Percentiles rank a stretch among this genome's conserved stretches.
Evolutionary conservation across 2,888 invertebrate species (phyloP).

Genomic region (Uloborus plumipes): DNA sequence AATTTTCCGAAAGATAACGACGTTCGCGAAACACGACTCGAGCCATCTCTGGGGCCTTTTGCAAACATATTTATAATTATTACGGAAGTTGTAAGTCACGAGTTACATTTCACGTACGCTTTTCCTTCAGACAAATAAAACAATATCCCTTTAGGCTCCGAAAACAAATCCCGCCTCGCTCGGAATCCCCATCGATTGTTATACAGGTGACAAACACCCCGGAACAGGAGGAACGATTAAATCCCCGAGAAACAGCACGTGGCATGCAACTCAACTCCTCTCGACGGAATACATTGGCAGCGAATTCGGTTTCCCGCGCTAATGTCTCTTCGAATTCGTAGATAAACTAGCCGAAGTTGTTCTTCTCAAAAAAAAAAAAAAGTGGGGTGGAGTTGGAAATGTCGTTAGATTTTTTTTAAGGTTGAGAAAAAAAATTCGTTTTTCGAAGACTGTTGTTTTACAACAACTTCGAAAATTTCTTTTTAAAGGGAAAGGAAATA

Average conservation of each 20-base stretch:
- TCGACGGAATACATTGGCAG: constrained; percentile 39
- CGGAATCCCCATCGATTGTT: constrained; percentile 21
- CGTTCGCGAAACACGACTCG: too few relatives aligned
- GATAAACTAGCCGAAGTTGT: constrained; percentile 41
- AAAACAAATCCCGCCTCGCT: constrained; percentile 8
- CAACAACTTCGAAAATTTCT: constrained; percentile 4
- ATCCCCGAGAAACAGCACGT: constrained; percentile 4
- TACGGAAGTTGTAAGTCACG: too few relatives aligned
- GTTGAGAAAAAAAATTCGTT: background rate
- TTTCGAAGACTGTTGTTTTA: constrained; percentile 21
- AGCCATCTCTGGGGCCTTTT: too few relatives aligned
- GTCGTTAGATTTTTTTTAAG: constrained; percentile 8
- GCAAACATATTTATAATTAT: too few relatives aligned
- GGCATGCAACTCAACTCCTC: constrained; percentile 29
- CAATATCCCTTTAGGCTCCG: background rate
- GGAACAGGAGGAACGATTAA: constrained; percentile 18
- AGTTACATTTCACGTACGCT: too few relatives aligned
- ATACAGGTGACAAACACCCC: constrained; percentile 18
- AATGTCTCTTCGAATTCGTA: constrained; percentile 51
- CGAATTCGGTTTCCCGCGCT: constrained; percentile 47
- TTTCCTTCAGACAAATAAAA: too few relatives aligned
- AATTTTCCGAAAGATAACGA: too few relatives aligned
- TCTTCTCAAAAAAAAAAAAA: background rate
- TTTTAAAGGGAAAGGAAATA: background rate
- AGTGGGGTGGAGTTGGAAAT: constrained; percentile 2